A percentile compares a stretch with the other conserved stretches of the same genome.
Evolutionary conservation across 2,113 vertebrate species (phyloP).

Genomic region (Setophaga petechia): DNA sequence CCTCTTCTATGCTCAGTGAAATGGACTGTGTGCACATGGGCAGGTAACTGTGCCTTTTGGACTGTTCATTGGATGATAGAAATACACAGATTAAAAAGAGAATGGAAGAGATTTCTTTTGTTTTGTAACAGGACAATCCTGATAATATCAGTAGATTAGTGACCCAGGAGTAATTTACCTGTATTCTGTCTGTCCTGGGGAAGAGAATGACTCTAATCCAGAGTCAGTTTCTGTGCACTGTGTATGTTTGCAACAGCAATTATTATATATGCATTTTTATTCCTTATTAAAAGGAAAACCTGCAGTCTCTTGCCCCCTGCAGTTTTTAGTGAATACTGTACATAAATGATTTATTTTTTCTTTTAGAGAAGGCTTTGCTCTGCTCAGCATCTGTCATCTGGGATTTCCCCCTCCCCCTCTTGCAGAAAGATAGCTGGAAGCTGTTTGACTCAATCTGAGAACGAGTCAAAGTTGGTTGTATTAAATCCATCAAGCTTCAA

Average conservation of each 20-base stretch:
- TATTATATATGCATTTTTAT: background rate
- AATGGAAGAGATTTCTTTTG: background rate
- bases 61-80: accelerated
- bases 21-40: accelerated
- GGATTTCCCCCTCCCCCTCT: background rate
- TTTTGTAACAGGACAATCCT: background rate
- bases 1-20: accelerated
- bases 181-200: background rate
- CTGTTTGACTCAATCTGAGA: slow-evolving; percentile 24
- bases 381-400: background rate
- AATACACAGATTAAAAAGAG: background rate
- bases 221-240: background rate
- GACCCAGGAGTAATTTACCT: background rate
- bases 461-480: background rate
- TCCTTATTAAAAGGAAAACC: slow-evolving; percentile 34
- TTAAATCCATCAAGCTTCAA: slow-evolving; percentile 36
- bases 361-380: slow-evolving; percentile 42
- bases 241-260: background rate
- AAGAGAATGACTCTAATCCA: background rate
- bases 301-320: slow-evolving; percentile 53
- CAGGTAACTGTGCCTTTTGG: background rate
- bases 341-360: slow-evolving; percentile 49
- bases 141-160: background rate
- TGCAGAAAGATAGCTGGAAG: slow-evolving; percentile 30
- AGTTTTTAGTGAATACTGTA: slow-evolving; percentile 42